A percentile compares a stretch with the other conserved stretches of the same genome.
phyloP scores from a whole-genome alignment of 1,140 invertebrate species.

The Leptoteleia sp. region DNA sequence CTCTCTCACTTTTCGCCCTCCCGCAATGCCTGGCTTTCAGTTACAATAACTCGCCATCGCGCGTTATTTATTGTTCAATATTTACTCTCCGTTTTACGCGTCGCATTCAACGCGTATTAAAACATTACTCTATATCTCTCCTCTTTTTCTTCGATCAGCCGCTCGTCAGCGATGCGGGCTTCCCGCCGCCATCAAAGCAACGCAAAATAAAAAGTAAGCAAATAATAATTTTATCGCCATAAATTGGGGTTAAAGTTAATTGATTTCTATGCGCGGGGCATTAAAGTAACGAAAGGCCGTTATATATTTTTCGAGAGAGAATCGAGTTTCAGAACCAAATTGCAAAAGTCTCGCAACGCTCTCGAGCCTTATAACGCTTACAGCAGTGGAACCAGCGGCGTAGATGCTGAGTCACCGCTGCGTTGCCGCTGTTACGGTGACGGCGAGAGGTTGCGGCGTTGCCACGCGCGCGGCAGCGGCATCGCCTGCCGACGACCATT shows the following conservation, averaged over 20 bases:
- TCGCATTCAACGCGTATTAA: no score
- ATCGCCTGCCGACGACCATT: constrained; percentile 42
- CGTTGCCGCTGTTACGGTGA: constrained; percentile 30
- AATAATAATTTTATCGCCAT: no score
- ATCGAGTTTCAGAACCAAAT: constrained; percentile 75
- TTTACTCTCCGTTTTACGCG: no score
- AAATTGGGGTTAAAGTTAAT: background rate
- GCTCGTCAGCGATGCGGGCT: no score
- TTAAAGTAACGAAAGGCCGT: constrained; percentile 3
- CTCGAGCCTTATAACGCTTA: constrained; percentile 44
- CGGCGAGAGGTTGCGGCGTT: constrained; percentile 49
- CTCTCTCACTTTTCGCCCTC: no score
- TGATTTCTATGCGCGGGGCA: background rate
- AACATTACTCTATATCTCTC: no score
- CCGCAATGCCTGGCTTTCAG: no score
- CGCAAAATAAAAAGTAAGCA: no score
- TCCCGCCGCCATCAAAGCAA: no score
- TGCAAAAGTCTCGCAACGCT: constrained; percentile 69
- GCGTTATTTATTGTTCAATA: no score
- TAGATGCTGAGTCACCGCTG: constrained; percentile 75
- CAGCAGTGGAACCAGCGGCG: constrained; percentile 23
- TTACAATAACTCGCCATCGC: no score
- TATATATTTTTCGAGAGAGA: constrained; percentile 63
- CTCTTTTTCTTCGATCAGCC: no score
- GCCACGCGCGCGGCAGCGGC: constrained; percentile 48